These are phyloP conservation scores for Polyodon spathula DNA, from an alignment of 2,113 vertebrate genomes.

Conservation along the genomic window DNA sequence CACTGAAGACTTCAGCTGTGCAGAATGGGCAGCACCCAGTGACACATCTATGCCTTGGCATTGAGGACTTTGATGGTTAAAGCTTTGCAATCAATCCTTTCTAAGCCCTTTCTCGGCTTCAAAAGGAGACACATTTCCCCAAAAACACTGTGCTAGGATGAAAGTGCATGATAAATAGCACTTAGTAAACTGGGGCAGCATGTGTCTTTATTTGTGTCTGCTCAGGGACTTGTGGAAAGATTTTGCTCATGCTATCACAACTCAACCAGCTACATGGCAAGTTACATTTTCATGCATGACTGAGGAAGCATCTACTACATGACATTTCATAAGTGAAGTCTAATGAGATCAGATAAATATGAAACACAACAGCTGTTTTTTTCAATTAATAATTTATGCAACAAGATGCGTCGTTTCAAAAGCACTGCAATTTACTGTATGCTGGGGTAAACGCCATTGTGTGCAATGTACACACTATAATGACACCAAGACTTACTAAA, in stretches of 20 bases:
- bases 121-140: conserved; percentile 14
- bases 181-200: conserved; percentile 15
- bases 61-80: conserved; percentile 7
- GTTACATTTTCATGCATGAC: conserved; percentile 11
- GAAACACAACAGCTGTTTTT: conserved; percentile 44
- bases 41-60: neutral
- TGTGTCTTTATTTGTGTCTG: conserved; percentile 15
- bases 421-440: conserved; percentile 38
- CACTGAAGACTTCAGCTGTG: neutral
- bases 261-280: conserved; percentile 8
- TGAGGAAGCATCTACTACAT: conserved; percentile 1
- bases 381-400: conserved; percentile 59
- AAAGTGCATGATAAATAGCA: conserved; percentile 11
- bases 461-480: conserved; percentile 22
- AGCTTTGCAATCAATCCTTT: neutral
- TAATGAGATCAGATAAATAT: conserved; percentile 9
- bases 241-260: conserved; percentile 8
- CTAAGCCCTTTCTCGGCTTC: conserved; percentile 3
- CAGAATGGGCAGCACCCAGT: neutral
- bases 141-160: conserved; percentile 5
- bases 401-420: conserved; percentile 49
- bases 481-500: conserved; percentile 21
- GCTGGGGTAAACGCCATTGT: conserved; percentile 21
- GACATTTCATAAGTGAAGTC: conserved; percentile 9
- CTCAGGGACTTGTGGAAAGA: conserved; percentile 14